phyloP scores from a whole-genome alignment of 2,113 vertebrate species.

The Cyphomyrus discorhynchus region DNA sequence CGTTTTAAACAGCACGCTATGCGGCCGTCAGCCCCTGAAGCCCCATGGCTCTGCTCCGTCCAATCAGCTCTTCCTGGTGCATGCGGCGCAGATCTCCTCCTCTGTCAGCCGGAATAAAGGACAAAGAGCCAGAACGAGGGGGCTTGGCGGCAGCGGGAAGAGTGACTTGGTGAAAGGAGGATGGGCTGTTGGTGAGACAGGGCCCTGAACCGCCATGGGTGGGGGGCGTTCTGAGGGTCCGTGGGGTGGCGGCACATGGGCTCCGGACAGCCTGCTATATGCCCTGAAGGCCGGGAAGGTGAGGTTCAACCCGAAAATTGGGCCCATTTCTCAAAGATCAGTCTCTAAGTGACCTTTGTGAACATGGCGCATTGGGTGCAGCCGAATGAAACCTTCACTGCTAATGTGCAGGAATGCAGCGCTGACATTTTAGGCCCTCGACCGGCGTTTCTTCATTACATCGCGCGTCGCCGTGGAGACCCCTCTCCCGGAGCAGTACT shows the following conservation, averaged over 20 bases:
- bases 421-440: too few relatives aligned
- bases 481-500: background rate
- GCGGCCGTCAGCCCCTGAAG: constrained; percentile 10
- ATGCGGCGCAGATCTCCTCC: background rate
- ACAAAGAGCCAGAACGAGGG: background rate
- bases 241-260: background rate
- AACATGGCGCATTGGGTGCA: background rate
- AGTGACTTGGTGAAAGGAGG: background rate
- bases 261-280: background rate
- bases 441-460: too few relatives aligned
- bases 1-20: constrained; percentile 13
- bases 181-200: too few relatives aligned
- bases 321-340: background rate
- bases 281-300: background rate
- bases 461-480: background rate
- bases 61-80: background rate
- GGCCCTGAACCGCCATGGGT: background rate
- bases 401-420: background rate
- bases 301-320: background rate
- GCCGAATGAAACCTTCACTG: background rate
- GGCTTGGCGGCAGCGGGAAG: background rate
- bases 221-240: background rate
- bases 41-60: background rate
- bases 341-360: background rate
- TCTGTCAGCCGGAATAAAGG: background rate